phyloP scores from a whole-genome alignment of 2,113 vertebrate species.

The Ictalurus punctatus region DNA sequence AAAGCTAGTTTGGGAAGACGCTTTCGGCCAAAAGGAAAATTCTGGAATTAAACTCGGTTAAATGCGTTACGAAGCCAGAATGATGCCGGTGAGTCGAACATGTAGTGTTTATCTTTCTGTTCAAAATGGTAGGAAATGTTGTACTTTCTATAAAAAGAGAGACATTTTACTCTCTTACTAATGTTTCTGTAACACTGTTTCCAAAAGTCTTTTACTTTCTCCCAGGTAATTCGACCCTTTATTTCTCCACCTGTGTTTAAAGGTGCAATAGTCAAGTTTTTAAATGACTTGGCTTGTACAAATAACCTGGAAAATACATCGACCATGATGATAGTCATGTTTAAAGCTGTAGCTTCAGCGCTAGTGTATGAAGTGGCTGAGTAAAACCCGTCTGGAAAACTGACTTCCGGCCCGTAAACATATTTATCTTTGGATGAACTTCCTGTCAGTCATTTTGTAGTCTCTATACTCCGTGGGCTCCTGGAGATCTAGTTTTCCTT shows the following conservation, averaged over 20 bases:
- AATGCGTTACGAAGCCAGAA: constrained; percentile 90
- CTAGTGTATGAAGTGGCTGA: background rate
- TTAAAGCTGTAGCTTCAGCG: background rate
- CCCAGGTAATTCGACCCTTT: too few species aligned
- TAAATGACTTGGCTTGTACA: too few species aligned
- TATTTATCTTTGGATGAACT: background rate
- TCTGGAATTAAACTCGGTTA: constrained; percentile 53
- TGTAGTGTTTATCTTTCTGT: background rate
- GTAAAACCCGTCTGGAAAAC: background rate
- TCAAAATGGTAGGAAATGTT: background rate
- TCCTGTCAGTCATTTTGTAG: background rate
- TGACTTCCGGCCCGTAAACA: background rate
- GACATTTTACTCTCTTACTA: too few species aligned
- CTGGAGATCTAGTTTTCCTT: background rate
- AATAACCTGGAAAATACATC: background rate
- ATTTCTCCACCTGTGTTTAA: background rate
- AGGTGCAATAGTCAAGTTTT: background rate
- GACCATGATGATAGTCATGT: background rate
- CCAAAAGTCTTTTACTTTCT: too few species aligned
- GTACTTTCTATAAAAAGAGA: background rate
- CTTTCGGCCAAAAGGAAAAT: background rate
- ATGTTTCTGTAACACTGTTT: too few species aligned
- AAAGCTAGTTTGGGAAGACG: background rate
- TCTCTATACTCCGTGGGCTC: background rate
- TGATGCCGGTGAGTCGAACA: constrained; percentile 91